A percentile compares a stretch with the other conserved stretches of the same genome.
Conservation (phyloP, 2,797 vertebrate genomes). For the Fistularia tabacaria region DNA sequence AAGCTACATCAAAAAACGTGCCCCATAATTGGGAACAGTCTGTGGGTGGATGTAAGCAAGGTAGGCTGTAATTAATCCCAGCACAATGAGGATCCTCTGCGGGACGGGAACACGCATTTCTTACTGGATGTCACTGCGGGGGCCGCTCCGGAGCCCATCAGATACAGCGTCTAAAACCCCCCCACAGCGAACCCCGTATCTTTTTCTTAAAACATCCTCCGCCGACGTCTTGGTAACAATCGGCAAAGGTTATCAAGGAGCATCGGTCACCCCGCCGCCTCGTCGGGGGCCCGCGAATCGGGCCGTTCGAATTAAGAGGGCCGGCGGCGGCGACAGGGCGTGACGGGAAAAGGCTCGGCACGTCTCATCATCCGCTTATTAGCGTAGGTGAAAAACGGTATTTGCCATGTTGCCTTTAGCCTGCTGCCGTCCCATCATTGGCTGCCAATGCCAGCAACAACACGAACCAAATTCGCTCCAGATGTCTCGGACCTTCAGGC, state of each 20-base stretch:
- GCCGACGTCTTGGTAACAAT: constrained; percentile 81
- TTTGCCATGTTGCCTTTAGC: constrained; percentile 68
- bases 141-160: constrained; percentile 89
- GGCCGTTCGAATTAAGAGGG: constrained; percentile 37
- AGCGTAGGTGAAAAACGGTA: constrained; percentile 59
- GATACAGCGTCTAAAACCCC: constrained; percentile 83
- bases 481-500: constrained; percentile 73
- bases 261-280: constrained; percentile 84
- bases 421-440: constrained; percentile 67
- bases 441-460: constrained; percentile 70
- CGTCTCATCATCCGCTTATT: constrained; percentile 67
- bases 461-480: constrained; percentile 76
- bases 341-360: constrained; percentile 50
- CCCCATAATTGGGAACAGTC: constrained; percentile 91
- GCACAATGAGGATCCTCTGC: constrained; percentile 86
- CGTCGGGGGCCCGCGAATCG: constrained; percentile 29
- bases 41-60: constrained; percentile 85
- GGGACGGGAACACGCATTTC: constrained; percentile 86
- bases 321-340: constrained; percentile 22
- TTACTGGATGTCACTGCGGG: constrained; percentile 86
- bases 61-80: constrained; percentile 92
- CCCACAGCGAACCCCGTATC: constrained; percentile 82
- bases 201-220: constrained; percentile 74
- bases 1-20: constrained; percentile 81
- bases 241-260: constrained; percentile 94